These are phyloP conservation scores for Eupeodes latifasciatus DNA, from an alignment of 2,888 invertebrate genomes.

Conservation along the genomic window DNA sequence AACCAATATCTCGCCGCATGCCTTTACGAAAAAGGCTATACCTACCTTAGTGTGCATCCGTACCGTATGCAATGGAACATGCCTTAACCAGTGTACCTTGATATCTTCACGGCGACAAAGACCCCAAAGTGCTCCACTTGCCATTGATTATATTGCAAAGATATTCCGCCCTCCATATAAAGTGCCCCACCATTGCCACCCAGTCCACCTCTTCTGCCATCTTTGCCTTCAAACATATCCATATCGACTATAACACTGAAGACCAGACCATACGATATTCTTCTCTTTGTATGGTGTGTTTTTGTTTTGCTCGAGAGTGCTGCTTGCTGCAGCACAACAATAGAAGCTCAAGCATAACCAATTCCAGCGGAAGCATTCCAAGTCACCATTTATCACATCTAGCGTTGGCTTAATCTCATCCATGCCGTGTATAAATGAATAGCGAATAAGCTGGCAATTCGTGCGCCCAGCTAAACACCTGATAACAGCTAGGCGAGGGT, in stretches of 20 bases:
- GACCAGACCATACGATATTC: not conserved
- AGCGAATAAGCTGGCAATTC: constrained; percentile 77
- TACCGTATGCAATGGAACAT: constrained; percentile 21
- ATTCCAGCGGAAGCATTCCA: constrained; percentile 76
- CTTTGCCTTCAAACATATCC: too few relatives aligned
- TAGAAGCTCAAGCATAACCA: constrained; percentile 73
- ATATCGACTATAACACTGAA: not conserved
- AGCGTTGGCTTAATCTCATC: constrained; percentile 73
- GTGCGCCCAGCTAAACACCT: constrained; percentile 76
- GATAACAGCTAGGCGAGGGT: constrained; percentile 67
- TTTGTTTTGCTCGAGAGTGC: not conserved
- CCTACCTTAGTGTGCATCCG: constrained; percentile 41
- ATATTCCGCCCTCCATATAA: constrained; percentile 69
- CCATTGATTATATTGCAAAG: constrained; percentile 74
- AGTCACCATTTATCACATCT: constrained; percentile 76
- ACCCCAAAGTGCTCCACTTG: constrained; percentile 74
- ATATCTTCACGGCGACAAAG: constrained; percentile 65
- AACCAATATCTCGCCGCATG: constrained; percentile 54
- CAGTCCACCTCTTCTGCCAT: not conserved
- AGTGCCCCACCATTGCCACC: constrained; percentile 15
- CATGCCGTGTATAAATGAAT: constrained; percentile 77
- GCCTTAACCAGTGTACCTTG: constrained; percentile 21
- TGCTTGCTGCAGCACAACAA: constrained; percentile 50
- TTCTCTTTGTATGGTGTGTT: not conserved
- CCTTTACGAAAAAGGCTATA: constrained; percentile 11